phyloP scores from a whole-genome alignment of 2,797 vertebrate genomes.

The Lindbergichthys nudifrons region DNA sequence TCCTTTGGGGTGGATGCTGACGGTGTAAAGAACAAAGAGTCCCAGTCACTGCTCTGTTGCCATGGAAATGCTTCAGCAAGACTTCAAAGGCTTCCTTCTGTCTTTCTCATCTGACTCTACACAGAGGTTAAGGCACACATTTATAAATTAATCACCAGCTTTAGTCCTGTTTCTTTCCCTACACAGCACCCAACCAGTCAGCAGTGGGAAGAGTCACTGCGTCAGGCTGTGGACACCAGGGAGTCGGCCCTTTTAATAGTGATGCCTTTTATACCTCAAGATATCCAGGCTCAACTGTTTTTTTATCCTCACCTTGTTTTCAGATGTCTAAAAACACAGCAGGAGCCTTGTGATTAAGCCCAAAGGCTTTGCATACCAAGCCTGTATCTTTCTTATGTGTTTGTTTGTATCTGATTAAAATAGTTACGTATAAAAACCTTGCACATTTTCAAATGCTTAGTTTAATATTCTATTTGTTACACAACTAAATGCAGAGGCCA shows the following conservation, averaged over 20 bases:
- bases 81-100: constrained; percentile 54
- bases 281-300: not conserved
- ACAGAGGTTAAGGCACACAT: constrained; percentile 23
- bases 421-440: too few relatives aligned
- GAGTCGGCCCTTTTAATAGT: not conserved
- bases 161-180: not conserved
- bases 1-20: constrained; percentile 35
- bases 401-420: too few relatives aligned
- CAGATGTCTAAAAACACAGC: not conserved
- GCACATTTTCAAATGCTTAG: too few relatives aligned
- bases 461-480: too few relatives aligned
- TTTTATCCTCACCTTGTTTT: not conserved
- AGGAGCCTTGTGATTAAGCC: not conserved
- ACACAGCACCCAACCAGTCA: not conserved
- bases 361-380: too few relatives aligned
- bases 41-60: constrained; percentile 53
- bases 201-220: not conserved
- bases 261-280: constrained; percentile 2
- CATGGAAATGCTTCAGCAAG: constrained; percentile 52
- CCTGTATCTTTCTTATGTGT: too few relatives aligned
- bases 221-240: not conserved
- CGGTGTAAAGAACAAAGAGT: constrained; percentile 49
- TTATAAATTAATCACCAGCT: constrained; percentile 35
- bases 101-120: constrained; percentile 23
- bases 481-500: too few relatives aligned